Evolutionary conservation across 23 tunicate genomes (phyloP).

Genomic region (Diplosoma virens): DNA sequence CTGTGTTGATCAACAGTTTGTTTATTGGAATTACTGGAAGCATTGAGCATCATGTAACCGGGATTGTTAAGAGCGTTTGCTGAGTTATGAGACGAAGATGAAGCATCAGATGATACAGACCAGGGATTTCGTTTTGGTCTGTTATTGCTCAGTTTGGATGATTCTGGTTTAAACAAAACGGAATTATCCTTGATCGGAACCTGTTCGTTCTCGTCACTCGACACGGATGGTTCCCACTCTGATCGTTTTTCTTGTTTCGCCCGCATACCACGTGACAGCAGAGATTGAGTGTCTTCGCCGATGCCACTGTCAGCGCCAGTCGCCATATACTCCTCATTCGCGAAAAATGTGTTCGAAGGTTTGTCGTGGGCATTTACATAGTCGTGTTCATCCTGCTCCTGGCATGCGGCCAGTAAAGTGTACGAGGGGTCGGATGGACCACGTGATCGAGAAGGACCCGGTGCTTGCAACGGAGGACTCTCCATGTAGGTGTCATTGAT

Average conservation of each 20-base stretch:
- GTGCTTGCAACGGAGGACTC: slow-evolving; percentile 10
- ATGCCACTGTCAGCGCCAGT: slow-evolving; percentile 89
- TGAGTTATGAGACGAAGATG: neutral
- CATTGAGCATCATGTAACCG: slow-evolving; percentile 70
- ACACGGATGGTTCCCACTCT: slow-evolving; percentile 9
- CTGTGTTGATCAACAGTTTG: no score
- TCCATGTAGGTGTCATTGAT: slow-evolving; percentile 35
- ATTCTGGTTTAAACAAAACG: neutral
- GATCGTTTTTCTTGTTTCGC: slow-evolving; percentile 22
- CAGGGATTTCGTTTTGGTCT: neutral
- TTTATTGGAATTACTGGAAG: slow-evolving; percentile 16
- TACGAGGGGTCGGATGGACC: neutral
- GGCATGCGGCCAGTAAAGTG: slow-evolving; percentile 26
- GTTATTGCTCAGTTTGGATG: neutral
- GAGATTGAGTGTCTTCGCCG: slow-evolving; percentile 83
- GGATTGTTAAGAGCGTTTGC: slow-evolving; percentile 63
- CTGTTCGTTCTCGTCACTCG: slow-evolving; percentile 21
- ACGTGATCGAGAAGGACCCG: no score
- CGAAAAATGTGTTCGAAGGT: slow-evolving; percentile 21
- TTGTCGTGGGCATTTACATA: slow-evolving; percentile 36
- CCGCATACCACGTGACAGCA: slow-evolving; percentile 39
- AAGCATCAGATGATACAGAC: slow-evolving; percentile 36
- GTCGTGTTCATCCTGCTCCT: slow-evolving; percentile 6
- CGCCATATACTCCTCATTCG: slow-evolving; percentile 79
- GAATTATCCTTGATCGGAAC: neutral